Conservation (phyloP, 1,140 invertebrate species). For the Cheumatopsyche charites region DNA sequence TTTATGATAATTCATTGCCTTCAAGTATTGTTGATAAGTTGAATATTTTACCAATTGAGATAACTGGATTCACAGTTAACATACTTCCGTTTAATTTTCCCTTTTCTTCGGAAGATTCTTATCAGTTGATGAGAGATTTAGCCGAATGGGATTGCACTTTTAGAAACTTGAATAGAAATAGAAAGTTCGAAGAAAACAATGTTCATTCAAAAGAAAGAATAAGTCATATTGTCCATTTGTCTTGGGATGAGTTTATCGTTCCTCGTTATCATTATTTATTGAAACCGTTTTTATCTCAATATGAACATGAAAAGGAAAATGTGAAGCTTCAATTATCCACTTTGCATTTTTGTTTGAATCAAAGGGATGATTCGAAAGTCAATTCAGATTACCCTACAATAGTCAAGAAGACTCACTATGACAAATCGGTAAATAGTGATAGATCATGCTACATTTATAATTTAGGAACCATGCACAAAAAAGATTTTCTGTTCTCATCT, state of each 20-base stretch:
- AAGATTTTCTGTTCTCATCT: constrained; percentile 57
- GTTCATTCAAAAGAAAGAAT: constrained; percentile 59
- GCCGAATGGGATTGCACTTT: constrained; percentile 71
- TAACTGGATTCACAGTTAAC: constrained; percentile 61
- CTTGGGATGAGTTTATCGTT: constrained; percentile 71
- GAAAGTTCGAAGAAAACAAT: constrained; percentile 54
- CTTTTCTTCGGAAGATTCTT: constrained; percentile 58
- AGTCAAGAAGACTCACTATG: constrained; percentile 60
- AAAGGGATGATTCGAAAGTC: constrained; percentile 58
- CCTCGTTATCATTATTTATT: constrained; percentile 63
- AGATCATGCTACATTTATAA: constrained; percentile 55
- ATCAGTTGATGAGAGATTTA: constrained; percentile 58
- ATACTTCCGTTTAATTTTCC: constrained; percentile 63
- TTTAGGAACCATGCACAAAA: constrained; percentile 56
- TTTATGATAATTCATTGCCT: constrained; percentile 64
- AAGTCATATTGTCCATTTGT: constrained; percentile 62
- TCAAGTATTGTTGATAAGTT: constrained; percentile 61
- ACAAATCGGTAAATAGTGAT: constrained; percentile 52
- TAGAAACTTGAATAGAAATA: constrained; percentile 58
- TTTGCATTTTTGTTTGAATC: constrained; percentile 58
- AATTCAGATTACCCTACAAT: constrained; percentile 58
- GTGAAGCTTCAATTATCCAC: constrained; percentile 52
- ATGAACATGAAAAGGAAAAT: constrained; percentile 55
- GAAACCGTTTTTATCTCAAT: constrained; percentile 55
- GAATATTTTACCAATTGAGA: constrained; percentile 59